Base-by-base conservation (phyloP, 1,140 invertebrate species). In the Coelopa frigida region DNA sequence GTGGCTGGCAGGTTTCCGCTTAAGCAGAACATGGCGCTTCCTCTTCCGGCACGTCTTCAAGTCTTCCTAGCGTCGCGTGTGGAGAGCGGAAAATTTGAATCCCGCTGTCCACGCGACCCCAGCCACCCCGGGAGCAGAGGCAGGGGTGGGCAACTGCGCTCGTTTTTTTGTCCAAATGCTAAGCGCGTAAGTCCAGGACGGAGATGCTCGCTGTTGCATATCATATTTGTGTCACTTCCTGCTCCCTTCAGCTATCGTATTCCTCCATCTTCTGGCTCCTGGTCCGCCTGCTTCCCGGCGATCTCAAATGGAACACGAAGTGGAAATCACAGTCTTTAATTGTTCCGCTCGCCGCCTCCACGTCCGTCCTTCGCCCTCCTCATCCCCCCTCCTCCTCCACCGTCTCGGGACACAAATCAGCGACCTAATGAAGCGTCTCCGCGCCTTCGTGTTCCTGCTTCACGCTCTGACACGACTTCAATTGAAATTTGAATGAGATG, bases 351-450 rank as follows among this genome's bases (percentile, higher is more conserved):
- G 27, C 14, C 14, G 27, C 8, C 8, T 29, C n/a, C n/a, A n/a
- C n/a, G n/a, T n/a, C n/a, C n/a, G n/a, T n/a, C n/a, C n/a, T n/a
- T n/a, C 20, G 0, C 2, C 10, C 38, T 46, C 17, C 8, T 26
- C 5, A 6, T 46, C 20, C 14, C 15, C 29, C 27, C 12, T 6
- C 14, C 21, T 18, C 18, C 22, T 1, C 17, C 11, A 5, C 14
- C 44, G 33, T 26, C 23, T 14, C 42, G 44, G 15, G 26, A 46
- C 36, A 37, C 44, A 46, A 46, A 46, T 46, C 44, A 46, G 44
- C 18, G 38, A 46, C 15, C 33, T 46, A 46, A 46, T 46, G 44
- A 37, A 23, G 44, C 44, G 38, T 26, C 22, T 26, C 14, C 29
- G n/a, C 14, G 21, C 14, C 44, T 46, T 27, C 38, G 36, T 37